Base-by-base conservation (phyloP, 2,113 vertebrate genomes). In the Accipiter cooperii region DNA sequence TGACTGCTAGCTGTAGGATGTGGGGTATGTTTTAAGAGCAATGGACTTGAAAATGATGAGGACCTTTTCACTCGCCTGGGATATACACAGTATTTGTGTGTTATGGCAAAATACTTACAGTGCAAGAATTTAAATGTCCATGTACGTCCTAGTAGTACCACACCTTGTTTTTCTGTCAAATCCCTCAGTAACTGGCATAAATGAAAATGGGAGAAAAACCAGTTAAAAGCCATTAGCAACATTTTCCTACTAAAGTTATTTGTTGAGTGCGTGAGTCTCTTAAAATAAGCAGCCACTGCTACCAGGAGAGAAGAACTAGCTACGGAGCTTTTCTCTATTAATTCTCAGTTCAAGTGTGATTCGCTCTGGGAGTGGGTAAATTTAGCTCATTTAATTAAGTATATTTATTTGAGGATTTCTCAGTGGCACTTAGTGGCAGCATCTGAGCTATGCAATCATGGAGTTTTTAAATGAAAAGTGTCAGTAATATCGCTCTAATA, bases 381-480 rank as follows among this genome's bases (percentile, higher is more conserved):
- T 68, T 78, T 51, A 92, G 46, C 92, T 91, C 68, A 31, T 91
- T 89, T 92, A 75, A 95, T 89, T 68, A 52, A 89, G 46, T 61
- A 0, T 38, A 47, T 91, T 93, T 84, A 47, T 93, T 81, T 78
- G 57, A 68, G 84, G 77, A 84, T 24, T 81, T 89, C 69, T 75
- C 87, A 33, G 54, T 63, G 77, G 58, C 15, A 5, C 76, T 73
- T 64, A 25, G 40, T 0, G 1, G 24, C 42, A 13, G 20, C 26
- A 34, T 34, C 85, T 31, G 66, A 89, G 75, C 88, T 61, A 16
- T 21, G n/a, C 1, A 2, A 1, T 68, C 4, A 1, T 40, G 10
- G 52, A 52, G 71, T 2, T 29, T 74, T 69, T 1, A 4, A 40
- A 28, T 57, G 22, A 44, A 44, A 44, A 34, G 40, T 12, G 3